phyloP scores from a whole-genome alignment of 2,113 vertebrate genomes.

The Tupaia tana region DNA sequence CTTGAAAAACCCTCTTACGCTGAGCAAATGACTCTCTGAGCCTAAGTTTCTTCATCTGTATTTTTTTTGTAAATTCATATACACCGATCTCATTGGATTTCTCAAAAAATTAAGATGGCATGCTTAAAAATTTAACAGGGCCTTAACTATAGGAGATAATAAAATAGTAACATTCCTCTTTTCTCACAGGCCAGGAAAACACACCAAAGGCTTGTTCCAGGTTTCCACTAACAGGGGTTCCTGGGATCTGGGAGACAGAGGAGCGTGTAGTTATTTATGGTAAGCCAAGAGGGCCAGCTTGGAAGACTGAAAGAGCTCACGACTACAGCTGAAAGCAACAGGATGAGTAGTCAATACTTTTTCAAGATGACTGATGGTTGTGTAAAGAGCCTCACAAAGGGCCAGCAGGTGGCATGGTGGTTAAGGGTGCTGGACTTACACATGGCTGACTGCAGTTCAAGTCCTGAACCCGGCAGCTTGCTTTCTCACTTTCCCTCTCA shows the following conservation, averaged over 20 bases:
- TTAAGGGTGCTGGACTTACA: no score
- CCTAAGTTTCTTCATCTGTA: not conserved
- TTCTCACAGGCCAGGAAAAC: not conserved
- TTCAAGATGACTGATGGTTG: not conserved
- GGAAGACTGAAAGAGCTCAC: not conserved
- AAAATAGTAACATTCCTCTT: not conserved
- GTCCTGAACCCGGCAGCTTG: no score
- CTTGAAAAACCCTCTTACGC: not conserved
- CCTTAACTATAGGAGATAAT: not conserved
- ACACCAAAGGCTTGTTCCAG: not conserved
- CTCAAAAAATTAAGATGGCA: not conserved
- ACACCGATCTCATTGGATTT: not conserved
- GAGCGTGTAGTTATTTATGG: not conserved
- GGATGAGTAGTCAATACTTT: no score
- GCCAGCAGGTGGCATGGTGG: no score
- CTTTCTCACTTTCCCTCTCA: no score
- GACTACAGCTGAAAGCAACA: not conserved
- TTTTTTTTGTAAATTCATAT: not conserved
- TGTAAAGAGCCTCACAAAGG: not conserved
- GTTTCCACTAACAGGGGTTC: not conserved
- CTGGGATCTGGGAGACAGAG: not conserved
- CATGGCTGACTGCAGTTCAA: no score
- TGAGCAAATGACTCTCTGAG: not conserved
- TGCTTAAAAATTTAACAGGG: not conserved
- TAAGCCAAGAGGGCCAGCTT: rapidly evolving